Evolutionary conservation across 1,140 invertebrate genomes (phyloP), one percentile per base, ranked within the genome.

Genomic region (Psix sp.): DNA sequence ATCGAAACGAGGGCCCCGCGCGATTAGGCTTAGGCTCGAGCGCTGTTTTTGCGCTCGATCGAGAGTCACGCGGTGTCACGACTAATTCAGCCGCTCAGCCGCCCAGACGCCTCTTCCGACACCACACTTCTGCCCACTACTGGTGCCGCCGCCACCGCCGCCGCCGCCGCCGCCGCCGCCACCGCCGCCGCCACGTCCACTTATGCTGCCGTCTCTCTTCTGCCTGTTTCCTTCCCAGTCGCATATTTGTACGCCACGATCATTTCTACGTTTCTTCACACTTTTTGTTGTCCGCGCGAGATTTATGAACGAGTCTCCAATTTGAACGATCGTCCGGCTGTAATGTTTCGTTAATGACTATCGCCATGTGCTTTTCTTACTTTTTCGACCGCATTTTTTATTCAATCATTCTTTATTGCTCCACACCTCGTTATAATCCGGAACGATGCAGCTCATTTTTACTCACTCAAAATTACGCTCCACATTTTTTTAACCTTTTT

Each of bases 1-100:
- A 43, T 54, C 70, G 38, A 33, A 29, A 52, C 51, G 46, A 33
- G 39, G 74, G 36, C 15, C 45, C 35, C 31, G 42, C 51, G 49
- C 51, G 49, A 46, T 57, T 45, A 52, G 62, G 36, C 67, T 74
- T 62, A 40, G 59, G 40, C 16, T 18, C 46, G 54, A 54, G 39
- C 66, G 54, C 39, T 60, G 66, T 60, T 70, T 68, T 62, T 74
- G 63, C 67, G 43, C 65, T 54, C 59, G 60, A 65, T 75, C 72
- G 54, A 63, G 59, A 62, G 42, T 18, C 42, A 49, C 57, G 45
- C 68, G 57, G 56, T 67, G 71, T 74, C 71, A 31, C 63, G 62
- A 57, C 62, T 74, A 74, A 74, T 74, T 74, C 71, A 33, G 38
- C 18, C 51, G 49, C 1, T n/a, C 51, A 38, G 7, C 16, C 38